Evolutionary conservation across 2,797 vertebrate species (phyloP).

Genomic region (Gephyroberyx darwinii): DNA sequence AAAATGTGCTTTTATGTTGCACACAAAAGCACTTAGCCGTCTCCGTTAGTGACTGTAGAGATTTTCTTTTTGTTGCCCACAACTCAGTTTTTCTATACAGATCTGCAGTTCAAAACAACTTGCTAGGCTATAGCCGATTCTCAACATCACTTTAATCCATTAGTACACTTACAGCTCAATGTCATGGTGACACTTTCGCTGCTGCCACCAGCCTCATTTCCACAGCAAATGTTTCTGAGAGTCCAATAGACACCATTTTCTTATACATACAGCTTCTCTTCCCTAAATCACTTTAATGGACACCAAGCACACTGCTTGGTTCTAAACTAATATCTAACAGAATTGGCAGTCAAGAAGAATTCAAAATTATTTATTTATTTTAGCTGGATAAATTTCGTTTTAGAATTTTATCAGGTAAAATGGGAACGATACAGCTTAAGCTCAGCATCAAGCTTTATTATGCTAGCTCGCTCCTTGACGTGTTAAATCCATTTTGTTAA

Average conservation of each 20-base stretch:
- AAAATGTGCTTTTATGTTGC: slow-evolving; percentile 28
- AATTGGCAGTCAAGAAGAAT: no score
- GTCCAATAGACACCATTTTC: background rate
- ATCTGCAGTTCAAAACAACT: slow-evolving; percentile 34
- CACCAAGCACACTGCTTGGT: background rate
- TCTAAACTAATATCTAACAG: no score
- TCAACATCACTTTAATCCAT: slow-evolving; percentile 52
- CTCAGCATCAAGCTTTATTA: slow-evolving; percentile 4
- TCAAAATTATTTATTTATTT: no score
- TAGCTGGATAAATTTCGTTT: no score
- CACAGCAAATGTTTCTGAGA: slow-evolving; percentile 21
- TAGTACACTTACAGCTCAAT: slow-evolving; percentile 43
- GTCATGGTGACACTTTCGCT: slow-evolving; percentile 36
- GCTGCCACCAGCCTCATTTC: slow-evolving; percentile 18
- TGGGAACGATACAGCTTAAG: slow-evolving; percentile 1
- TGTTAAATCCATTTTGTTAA: slow-evolving; percentile 52
- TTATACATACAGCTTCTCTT: slow-evolving; percentile 1
- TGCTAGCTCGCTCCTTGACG: slow-evolving; percentile 26
- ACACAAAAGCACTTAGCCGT: slow-evolving; percentile 43
- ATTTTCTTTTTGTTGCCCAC: slow-evolving; percentile 13
- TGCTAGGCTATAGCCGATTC: slow-evolving; percentile 16
- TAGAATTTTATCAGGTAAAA: background rate
- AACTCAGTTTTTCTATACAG: slow-evolving; percentile 20
- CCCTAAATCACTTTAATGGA: background rate
- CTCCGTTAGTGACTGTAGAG: slow-evolving; percentile 32